Evolutionary conservation across 2,797 vertebrate species (phyloP).

Genomic region (Mus caroli): DNA sequence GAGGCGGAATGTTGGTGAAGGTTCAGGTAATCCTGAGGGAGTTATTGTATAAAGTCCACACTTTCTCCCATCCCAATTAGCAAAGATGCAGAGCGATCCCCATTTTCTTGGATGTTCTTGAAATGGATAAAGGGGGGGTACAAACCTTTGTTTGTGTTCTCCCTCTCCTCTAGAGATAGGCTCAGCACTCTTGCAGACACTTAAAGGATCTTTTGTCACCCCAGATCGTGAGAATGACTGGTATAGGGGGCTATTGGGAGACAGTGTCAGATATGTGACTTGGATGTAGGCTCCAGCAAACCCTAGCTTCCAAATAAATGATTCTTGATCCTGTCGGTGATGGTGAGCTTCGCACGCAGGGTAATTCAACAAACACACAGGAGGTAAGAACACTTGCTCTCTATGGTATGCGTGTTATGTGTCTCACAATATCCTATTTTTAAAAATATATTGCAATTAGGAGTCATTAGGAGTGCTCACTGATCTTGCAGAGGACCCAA

Average conservation of each 20-base stretch:
- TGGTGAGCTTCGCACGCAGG: background rate
- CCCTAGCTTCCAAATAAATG: background rate
- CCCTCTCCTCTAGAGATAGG: background rate
- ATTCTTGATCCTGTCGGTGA: background rate
- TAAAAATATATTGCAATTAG: background rate
- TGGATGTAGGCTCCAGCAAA: background rate
- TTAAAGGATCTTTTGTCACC: background rate
- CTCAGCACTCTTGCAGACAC: background rate
- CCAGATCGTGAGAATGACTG: constrained; percentile 13
- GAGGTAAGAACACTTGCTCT: background rate
- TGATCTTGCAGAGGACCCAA: background rate
- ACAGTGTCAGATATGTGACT: background rate
- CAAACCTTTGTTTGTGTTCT: background rate
- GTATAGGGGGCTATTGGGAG: background rate
- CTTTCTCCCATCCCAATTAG: background rate
- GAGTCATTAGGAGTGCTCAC: background rate
- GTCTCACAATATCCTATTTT: background rate
- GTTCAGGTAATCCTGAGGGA: background rate
- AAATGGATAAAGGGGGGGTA: background rate
- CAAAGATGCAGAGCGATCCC: background rate
- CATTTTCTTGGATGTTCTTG: background rate
- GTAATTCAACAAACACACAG: background rate
- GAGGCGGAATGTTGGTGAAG: background rate
- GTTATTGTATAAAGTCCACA: background rate
- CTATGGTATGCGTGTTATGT: background rate